These are phyloP conservation scores for Rotaria sp. DNA, from an alignment of 2,888 invertebrate species.

Conservation along the genomic window DNA sequence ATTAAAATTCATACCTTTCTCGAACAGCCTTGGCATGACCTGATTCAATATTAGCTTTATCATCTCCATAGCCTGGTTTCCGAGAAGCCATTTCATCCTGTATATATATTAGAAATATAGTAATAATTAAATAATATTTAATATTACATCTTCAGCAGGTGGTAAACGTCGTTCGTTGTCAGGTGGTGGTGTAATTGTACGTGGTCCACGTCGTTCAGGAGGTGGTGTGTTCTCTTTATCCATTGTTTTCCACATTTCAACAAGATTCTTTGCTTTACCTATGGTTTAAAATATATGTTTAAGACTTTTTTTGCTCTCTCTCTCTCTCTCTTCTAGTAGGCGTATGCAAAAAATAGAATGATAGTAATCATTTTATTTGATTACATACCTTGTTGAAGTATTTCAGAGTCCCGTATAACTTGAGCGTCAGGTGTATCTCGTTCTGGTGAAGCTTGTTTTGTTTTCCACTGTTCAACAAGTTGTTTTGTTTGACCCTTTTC, in stretches of 20 bases:
- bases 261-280: slow-evolving; percentile 14
- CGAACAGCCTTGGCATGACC: slow-evolving; percentile 23
- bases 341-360: background rate
- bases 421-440: slow-evolving; percentile 17
- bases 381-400: background rate
- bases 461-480: slow-evolving; percentile 27
- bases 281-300: background rate
- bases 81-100: background rate
- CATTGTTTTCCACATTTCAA: slow-evolving; percentile 29
- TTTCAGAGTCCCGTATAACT: background rate
- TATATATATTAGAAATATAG: background rate
- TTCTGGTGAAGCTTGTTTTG: slow-evolving; percentile 2
- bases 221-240: slow-evolving; percentile 30
- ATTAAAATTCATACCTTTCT: background rate
- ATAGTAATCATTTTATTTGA: background rate
- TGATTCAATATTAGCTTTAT: slow-evolving; percentile 28
- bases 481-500: slow-evolving; percentile 30
- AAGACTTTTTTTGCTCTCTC: background rate
- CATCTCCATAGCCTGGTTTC: background rate
- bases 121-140: background rate
- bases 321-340: background rate
- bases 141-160: background rate
- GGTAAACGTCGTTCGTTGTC: background rate
- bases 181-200: slow-evolving; percentile 34
- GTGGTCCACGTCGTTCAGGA: slow-evolving; percentile 17